Conservation (phyloP, 2,113 vertebrate species). For the Gavia stellata region DNA sequence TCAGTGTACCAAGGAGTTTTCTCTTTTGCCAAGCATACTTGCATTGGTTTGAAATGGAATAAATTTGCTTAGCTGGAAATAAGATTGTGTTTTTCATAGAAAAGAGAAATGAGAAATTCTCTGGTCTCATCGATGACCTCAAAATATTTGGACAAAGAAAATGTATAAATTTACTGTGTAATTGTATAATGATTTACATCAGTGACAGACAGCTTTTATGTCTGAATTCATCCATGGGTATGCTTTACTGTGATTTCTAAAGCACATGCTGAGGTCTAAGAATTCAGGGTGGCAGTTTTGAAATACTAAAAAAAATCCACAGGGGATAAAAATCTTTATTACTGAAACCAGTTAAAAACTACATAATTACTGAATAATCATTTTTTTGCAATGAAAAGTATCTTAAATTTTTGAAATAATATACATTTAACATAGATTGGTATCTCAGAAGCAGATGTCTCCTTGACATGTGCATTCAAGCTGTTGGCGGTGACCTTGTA, state of each 20-base stretch:
- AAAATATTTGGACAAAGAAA: conserved; percentile 58
- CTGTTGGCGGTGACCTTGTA: conserved; percentile 77
- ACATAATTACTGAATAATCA: conserved; percentile 70
- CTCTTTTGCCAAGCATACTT: background rate
- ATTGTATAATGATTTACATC: conserved; percentile 62
- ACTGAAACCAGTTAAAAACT: conserved; percentile 64
- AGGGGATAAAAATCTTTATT: conserved; percentile 38
- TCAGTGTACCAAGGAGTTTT: background rate
- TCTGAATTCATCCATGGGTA: conserved; percentile 39
- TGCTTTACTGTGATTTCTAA: background rate
- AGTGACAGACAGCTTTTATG: conserved; percentile 49
- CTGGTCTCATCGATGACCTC: conserved; percentile 24
- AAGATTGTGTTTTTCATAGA: conserved; percentile 6
- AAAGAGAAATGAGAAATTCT: conserved; percentile 38
- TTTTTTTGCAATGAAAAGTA: conserved; percentile 49
- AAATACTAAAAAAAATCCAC: conserved; percentile 44
- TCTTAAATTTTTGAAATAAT: conserved; percentile 69
- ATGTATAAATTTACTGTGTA: conserved; percentile 57
- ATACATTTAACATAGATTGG: conserved; percentile 63
- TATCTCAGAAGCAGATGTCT: conserved; percentile 76
- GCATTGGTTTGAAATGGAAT: background rate
- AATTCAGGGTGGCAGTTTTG: conserved; percentile 34
- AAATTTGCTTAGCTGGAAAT: conserved; percentile 21
- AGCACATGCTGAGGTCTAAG: conserved; percentile 49
- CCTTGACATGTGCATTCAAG: conserved; percentile 76